Evolutionary conservation across 30 jellyfish, hydroid and myxozoan species (phyloP).

Genomic region (Mastigias papua): DNA sequence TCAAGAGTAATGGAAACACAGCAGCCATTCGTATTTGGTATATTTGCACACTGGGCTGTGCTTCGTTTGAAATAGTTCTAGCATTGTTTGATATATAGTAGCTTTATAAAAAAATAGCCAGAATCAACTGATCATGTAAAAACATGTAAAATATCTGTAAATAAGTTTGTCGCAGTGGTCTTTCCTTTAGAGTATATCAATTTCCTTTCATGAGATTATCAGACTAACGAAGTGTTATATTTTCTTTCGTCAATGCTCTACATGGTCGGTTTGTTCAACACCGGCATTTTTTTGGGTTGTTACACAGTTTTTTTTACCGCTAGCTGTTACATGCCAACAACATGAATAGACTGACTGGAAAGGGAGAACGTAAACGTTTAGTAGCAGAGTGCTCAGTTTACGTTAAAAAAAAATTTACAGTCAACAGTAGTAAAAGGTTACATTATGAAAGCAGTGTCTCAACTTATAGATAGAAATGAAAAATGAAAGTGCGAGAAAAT

Average conservation of each 20-base stretch:
- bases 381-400: no score
- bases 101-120: neutral
- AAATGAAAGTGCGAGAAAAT: no score
- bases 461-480: no score
- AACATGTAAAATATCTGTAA: constrained; percentile 5
- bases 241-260: neutral
- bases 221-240: no score
- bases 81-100: neutral
- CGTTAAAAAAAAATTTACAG: no score
- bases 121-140: neutral
- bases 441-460: no score
- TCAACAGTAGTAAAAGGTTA: no score
- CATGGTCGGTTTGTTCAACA: no score
- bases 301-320: no score
- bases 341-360: no score
- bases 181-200: neutral
- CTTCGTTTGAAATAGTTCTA: neutral
- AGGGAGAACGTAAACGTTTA: no score
- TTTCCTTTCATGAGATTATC: neutral
- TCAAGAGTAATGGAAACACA: neutral
- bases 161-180: neutral
- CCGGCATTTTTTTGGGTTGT: neutral
- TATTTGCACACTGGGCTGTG: constrained; percentile 31
- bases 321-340: no score
- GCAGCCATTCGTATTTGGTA: neutral